Evolutionary conservation across 2,888 invertebrate species (phyloP).

Genomic region (Bimastos eiseni): DNA sequence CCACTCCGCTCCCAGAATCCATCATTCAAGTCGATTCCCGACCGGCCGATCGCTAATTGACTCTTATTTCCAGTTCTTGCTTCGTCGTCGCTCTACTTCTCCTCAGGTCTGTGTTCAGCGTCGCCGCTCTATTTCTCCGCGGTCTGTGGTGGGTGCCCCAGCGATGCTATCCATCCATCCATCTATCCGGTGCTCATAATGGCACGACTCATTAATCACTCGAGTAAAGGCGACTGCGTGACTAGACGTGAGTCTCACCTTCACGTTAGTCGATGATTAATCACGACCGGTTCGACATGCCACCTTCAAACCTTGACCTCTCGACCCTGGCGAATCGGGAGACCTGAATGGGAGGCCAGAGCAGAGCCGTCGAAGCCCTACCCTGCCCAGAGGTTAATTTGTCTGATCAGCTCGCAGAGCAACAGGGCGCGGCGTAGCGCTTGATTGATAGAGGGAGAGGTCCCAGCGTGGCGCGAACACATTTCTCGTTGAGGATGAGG

Average conservation of each 20-base stretch:
- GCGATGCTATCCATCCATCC: background rate
- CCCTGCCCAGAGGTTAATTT: background rate
- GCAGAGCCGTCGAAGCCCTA: background rate
- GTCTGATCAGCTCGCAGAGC: background rate
- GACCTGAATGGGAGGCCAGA: background rate
- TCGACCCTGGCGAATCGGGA: no score
- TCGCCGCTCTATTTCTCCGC: background rate
- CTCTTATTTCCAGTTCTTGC: constrained; percentile 13
- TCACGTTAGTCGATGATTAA: background rate
- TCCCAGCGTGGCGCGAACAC: background rate
- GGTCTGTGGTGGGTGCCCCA: background rate
- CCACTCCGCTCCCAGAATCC: background rate
- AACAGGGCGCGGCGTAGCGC: background rate
- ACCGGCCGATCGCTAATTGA: background rate
- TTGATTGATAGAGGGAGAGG: constrained; percentile 13
- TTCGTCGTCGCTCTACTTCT: constrained; percentile 10
- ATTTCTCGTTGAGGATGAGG: background rate
- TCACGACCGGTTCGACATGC: background rate
- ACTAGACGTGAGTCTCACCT: background rate
- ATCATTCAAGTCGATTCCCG: background rate
- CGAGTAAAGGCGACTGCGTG: background rate
- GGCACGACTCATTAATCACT: background rate
- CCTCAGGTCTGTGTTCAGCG: background rate
- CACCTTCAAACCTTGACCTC: constrained; percentile 2
- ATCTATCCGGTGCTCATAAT: background rate